A percentile compares a stretch with the other conserved stretches of the same genome.
These are phyloP conservation scores for Microctenopoma lineatum DNA, from an alignment of 2,797 vertebrate species.

Conservation along the genomic window DNA sequence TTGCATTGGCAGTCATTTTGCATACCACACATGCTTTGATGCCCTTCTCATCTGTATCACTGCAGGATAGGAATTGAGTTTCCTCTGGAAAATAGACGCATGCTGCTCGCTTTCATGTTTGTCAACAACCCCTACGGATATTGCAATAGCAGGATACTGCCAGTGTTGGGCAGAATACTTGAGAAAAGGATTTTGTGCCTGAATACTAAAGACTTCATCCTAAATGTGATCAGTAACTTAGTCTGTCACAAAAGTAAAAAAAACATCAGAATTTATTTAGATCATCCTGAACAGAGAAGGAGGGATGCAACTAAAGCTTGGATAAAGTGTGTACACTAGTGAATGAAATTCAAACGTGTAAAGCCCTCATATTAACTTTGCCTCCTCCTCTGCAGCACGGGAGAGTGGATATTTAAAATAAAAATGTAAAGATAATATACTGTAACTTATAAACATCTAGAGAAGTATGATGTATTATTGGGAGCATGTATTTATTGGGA, in stretches of 20 bases:
- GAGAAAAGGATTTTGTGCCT: slow-evolving; percentile 9
- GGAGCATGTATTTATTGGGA: too few relatives aligned
- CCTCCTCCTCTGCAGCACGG: not conserved
- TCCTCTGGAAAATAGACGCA: slow-evolving; percentile 63
- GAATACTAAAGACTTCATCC: slow-evolving; percentile 24
- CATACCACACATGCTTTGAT: slow-evolving; percentile 59
- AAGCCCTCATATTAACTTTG: not conserved
- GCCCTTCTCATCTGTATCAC: slow-evolving; percentile 56
- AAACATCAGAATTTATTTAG: slow-evolving; percentile 7
- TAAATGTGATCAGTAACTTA: slow-evolving; percentile 22
- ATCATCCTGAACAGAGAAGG: not conserved
- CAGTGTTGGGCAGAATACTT: slow-evolving; percentile 19
- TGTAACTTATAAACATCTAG: not conserved
- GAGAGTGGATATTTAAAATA: not conserved
- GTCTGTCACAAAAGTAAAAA: slow-evolving; percentile 2
- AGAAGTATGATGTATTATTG: too few relatives aligned
- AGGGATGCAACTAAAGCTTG: slow-evolving; percentile 1
- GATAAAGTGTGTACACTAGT: not conserved
- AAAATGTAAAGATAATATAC: not conserved
- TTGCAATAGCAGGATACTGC: slow-evolving; percentile 25
- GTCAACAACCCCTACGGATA: slow-evolving; percentile 62
- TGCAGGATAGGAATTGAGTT: slow-evolving; percentile 68
- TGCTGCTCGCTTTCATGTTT: slow-evolving; percentile 64
- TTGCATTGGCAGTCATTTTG: slow-evolving; percentile 40
- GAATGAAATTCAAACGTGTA: not conserved